Base-by-base conservation (phyloP, 2,113 vertebrate species). In the Podarcis muralis region DNA sequence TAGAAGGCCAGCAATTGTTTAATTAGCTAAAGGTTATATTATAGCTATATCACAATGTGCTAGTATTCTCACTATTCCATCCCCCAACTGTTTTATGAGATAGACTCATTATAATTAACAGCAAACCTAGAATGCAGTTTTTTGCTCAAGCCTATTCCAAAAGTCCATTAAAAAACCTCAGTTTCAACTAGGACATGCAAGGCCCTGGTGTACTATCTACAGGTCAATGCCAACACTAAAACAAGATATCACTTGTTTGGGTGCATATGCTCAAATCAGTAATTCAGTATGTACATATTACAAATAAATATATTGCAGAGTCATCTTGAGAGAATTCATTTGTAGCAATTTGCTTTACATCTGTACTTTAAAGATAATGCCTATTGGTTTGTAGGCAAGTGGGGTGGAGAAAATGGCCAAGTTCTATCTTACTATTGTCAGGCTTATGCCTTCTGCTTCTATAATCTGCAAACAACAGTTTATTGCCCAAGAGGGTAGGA, bases 381-480 rank as follows among this genome's bases (percentile, higher is more conserved):
- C 81, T 11, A 72, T 27, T 37, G 48, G 32, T 16, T 23, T 6
- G 25, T 11, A 6, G 32, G 3, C 30, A 12, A 20, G 13, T 13
- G n/a, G 13, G n/a, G 16, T 4, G 3, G 53, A 35, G 11, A 35
- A 9, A 16, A 25, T 6, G 62, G 35, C 23, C 32, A 37, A 15
- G 35, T 65, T 27, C 75, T 25, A 0, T 1, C 27, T 86, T 68
- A 37, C 0, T 7, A 69, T 18, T 23, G 16, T 8, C 4, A n/a
- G 40, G 53, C 30, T 32, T 13, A n/a, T 25, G 12, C 43, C 62
- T 48, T n/a, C 30, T n/a, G 69, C 4, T 1, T 7, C 57, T 5
- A 22, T 87, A 37, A 71, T 71, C 57, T 84, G 5, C 77, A 90
- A 90, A 88, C n/a, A 11, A 77, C 81, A 92, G 83, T 59, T 43